Conservation (phyloP, 2,113 vertebrate genomes). For the Clarias magur region DNA sequence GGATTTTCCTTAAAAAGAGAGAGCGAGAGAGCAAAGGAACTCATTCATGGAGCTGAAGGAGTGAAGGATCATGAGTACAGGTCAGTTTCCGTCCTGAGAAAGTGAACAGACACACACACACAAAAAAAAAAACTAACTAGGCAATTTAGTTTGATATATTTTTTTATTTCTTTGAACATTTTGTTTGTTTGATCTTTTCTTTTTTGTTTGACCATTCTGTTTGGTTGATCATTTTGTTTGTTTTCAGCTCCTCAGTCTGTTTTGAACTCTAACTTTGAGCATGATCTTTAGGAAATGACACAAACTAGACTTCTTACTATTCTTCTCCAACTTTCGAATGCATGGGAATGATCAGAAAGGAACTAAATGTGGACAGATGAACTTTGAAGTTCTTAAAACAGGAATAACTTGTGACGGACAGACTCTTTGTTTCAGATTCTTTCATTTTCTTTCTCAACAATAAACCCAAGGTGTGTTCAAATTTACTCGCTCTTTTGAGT, state of each 20-base stretch:
- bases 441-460: background rate
- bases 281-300: background rate
- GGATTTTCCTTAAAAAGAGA: slow-evolving; percentile 65
- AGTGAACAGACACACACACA: background rate
- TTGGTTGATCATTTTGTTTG: background rate
- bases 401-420: background rate
- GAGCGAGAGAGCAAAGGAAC: slow-evolving; percentile 11
- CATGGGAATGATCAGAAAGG: background rate
- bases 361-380: too few relatives aligned
- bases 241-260: background rate
- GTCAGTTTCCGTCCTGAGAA: slow-evolving; percentile 69
- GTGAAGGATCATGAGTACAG: slow-evolving; percentile 80
- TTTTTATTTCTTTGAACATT: background rate
- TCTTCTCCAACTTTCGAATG: background rate
- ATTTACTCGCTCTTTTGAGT: background rate
- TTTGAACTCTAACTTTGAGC: background rate
- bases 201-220: background rate
- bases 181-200: background rate
- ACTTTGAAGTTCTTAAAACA: background rate
- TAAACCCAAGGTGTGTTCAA: background rate
- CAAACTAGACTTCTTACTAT: background rate
- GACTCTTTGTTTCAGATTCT: background rate
- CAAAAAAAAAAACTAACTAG: background rate
- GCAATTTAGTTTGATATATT: background rate
- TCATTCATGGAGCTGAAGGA: slow-evolving; percentile 72